These are phyloP conservation scores for Menura novaehollandiae DNA, from an alignment of 2,113 vertebrate genomes.

Conservation along the genomic window DNA sequence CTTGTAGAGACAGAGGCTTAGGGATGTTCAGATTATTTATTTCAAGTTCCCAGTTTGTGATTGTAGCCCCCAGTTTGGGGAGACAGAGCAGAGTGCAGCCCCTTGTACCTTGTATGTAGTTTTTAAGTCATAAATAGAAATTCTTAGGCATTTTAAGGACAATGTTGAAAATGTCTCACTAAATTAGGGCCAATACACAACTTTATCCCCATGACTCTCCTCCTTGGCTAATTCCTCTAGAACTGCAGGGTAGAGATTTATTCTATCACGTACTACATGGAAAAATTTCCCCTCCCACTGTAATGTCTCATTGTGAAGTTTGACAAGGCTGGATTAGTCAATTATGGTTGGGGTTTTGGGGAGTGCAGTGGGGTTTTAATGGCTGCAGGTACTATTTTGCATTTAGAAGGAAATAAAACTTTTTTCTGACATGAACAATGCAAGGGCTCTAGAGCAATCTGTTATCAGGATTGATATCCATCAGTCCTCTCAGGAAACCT, in stretches of 20 bases:
- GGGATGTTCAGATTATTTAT: neutral
- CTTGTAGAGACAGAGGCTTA: neutral
- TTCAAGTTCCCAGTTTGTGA: neutral
- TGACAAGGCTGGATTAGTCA: neutral
- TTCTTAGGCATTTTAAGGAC: neutral
- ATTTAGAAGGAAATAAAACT: neutral
- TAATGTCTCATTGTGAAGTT: neutral
- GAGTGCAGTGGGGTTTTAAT: neutral
- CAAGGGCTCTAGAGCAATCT: neutral
- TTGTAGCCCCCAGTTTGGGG: neutral
- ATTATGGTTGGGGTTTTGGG: neutral
- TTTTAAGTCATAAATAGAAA: neutral
- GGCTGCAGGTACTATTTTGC: neutral
- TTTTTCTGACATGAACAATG: neutral
- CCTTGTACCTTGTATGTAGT: neutral
- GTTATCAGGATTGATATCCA: neutral
- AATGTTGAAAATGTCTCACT: neutral
- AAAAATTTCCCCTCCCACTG: neutral
- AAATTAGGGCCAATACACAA: neutral
- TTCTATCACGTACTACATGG: neutral
- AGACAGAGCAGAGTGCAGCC: neutral
- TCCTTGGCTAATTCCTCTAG: neutral
- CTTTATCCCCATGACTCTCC: neutral
- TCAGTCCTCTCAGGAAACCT: rapidly evolving
- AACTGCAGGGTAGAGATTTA: neutral